phyloP scores from a whole-genome alignment of 2,113 vertebrate genomes.

The Nyctibius bracteatus region DNA sequence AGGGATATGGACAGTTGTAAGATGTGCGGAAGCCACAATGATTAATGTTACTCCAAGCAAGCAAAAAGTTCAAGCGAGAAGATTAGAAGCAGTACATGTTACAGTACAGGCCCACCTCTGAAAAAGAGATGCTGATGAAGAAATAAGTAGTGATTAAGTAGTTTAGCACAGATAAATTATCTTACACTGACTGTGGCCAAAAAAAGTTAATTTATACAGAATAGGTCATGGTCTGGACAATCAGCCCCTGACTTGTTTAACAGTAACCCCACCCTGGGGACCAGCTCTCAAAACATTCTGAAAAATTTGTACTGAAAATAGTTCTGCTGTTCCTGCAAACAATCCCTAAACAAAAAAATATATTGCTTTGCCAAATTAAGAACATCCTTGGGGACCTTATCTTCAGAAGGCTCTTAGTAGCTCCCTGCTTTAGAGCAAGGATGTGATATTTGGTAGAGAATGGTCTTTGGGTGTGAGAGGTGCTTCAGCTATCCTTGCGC shows the following conservation, averaged over 20 bases:
- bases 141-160: background rate
- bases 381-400: background rate
- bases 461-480: fast-evolving
- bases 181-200: background rate
- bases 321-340: background rate
- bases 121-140: background rate
- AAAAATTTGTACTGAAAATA: background rate
- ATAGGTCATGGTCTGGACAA: background rate
- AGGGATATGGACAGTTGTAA: background rate
- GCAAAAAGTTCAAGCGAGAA: background rate
- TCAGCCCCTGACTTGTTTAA: background rate
- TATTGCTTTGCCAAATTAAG: background rate
- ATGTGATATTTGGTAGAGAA: background rate
- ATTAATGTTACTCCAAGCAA: background rate
- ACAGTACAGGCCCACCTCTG: background rate
- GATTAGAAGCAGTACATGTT: background rate
- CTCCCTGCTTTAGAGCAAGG: background rate
- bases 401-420: background rate
- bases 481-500: background rate
- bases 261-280: background rate
- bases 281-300: background rate
- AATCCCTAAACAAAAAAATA: background rate
- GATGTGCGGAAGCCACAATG: background rate
- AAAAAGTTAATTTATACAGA: background rate
- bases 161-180: background rate